Evolutionary conservation across 2,888 invertebrate species (phyloP).

Genomic region (Rhimphoctona megacephalus): DNA sequence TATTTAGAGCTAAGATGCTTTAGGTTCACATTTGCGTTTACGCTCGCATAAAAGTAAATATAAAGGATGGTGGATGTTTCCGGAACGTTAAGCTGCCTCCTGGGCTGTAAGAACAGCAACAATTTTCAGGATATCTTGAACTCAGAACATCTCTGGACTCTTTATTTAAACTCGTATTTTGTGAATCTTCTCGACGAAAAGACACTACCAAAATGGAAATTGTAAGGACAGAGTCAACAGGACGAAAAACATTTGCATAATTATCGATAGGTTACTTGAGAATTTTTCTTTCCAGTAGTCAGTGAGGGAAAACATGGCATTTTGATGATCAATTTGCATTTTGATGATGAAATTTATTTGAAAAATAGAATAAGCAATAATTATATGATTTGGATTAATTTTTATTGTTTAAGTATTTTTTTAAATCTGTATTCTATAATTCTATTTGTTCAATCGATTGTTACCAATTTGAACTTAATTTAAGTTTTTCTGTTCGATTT

Average conservation of each 20-base stretch:
- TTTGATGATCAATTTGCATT: background rate
- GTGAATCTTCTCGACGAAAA: slow-evolving; percentile 1
- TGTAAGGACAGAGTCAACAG: slow-evolving; percentile 7
- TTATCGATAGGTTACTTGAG: slow-evolving; percentile 8
- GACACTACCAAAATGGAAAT: slow-evolving; percentile 12
- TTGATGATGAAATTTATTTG: background rate
- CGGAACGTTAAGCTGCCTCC: slow-evolving; percentile 79
- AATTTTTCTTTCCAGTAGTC: background rate
- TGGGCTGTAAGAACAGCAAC: slow-evolving; percentile 48
- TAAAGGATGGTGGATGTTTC: slow-evolving; percentile 81
- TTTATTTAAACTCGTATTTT: slow-evolving; percentile 33
- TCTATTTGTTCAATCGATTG: background rate
- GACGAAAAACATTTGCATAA: slow-evolving; percentile 19
- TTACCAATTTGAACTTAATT: background rate
- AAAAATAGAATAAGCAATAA: background rate
- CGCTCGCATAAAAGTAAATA: slow-evolving; percentile 83
- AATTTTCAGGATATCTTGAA: slow-evolving; percentile 43
- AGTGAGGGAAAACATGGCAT: background rate
- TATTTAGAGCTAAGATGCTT: slow-evolving; percentile 40
- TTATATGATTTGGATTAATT: no score
- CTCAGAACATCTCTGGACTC: slow-evolving; percentile 3
- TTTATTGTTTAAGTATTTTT: background rate
- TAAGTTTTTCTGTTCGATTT: no score
- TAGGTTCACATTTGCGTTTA: slow-evolving; percentile 79
- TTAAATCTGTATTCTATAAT: background rate